These are phyloP conservation scores for Erithacus rubecula DNA, from an alignment of 2,797 vertebrate genomes.

Conservation along the genomic window DNA sequence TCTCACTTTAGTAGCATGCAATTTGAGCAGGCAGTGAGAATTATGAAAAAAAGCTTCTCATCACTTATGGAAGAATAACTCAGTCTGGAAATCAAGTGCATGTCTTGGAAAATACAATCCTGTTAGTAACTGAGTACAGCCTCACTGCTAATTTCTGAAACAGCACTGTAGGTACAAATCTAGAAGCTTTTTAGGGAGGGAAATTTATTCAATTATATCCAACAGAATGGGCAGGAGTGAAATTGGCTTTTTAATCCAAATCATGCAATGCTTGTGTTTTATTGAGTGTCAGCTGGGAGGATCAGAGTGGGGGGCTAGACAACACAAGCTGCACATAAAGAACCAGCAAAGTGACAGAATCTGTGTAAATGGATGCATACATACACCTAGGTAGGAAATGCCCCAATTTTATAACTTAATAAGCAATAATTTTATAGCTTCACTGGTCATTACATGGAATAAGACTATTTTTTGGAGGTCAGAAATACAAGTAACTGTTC, in stretches of 20 bases:
- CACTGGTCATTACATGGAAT: not conserved
- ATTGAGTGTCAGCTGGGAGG: not conserved
- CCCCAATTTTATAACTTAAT: not conserved
- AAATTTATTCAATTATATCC: not conserved
- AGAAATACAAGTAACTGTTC: not conserved
- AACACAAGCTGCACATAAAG: not conserved
- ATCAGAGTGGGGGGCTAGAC: not conserved
- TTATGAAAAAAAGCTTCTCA: not conserved
- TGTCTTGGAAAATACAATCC: not conserved
- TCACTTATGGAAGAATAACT: not conserved
- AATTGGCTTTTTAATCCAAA: not conserved
- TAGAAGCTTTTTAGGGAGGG: not conserved
- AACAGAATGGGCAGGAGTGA: not conserved
- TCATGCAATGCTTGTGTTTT: not conserved
- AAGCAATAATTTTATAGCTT: not conserved
- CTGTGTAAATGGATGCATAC: rapidly evolving
- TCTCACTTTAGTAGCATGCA: not conserved
- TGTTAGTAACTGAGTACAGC: not conserved
- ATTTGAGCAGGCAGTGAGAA: not conserved
- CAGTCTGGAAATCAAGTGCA: not conserved
- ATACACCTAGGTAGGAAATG: too few relatives aligned
- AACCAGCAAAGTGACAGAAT: not conserved
- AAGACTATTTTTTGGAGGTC: not conserved
- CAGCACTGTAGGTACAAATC: not conserved
- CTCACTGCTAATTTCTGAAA: not conserved